Base-by-base conservation (phyloP, 2,888 invertebrate genomes). In the Anthoptus insignis region DNA sequence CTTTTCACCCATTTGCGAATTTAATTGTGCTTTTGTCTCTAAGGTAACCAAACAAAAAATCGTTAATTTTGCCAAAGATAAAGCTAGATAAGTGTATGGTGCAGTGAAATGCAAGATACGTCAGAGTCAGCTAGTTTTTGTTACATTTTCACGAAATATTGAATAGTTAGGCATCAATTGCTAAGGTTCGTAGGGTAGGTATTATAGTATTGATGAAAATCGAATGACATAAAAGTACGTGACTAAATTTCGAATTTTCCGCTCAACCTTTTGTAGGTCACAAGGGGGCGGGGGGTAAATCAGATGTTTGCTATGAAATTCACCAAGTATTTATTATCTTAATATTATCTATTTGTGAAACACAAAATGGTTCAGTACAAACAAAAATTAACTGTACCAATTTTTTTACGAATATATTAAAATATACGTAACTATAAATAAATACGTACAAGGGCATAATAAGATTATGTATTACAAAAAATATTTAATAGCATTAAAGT, bases 1-100 rank as follows among this genome's bases (percentile, higher is more conserved):
- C 16, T 11, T 52, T 14, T 57, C 57, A 42, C 47, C 57, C 47
- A 57, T 57, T 50, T 50, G 13, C 22, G 39, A 32, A 57, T 50
- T 57, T 52, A 57, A 39, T 37, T 27, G 14, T 22, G 16, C n/a
- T 42, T 52, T 3, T 57, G 42, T 32, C 27, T 39, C 56, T 29
- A 56, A 37, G 24, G 54, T 39, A 56, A 21, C 42, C 64, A 57
- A 57, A 57, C 24, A 63, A 69, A 69, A 72, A 73, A 73, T 73
- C 72, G 68, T 73, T 73, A 71, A 63, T 66, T 70, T 69, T 54
- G 50, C 59, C 54, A 64, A 59, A 65, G 66, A 60, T 64, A 57
- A 29, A 16, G 49, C 63, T 64, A 39, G 56, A 50, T 56, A 49
- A 11, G 39, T 22, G 21, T 29, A 29, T 37, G 56, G 21, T 56